Percentiles rank a stretch among this genome's conserved stretches.
Conservation (phyloP, 1,140 invertebrate genomes). For the Coptotermes formosanus region DNA sequence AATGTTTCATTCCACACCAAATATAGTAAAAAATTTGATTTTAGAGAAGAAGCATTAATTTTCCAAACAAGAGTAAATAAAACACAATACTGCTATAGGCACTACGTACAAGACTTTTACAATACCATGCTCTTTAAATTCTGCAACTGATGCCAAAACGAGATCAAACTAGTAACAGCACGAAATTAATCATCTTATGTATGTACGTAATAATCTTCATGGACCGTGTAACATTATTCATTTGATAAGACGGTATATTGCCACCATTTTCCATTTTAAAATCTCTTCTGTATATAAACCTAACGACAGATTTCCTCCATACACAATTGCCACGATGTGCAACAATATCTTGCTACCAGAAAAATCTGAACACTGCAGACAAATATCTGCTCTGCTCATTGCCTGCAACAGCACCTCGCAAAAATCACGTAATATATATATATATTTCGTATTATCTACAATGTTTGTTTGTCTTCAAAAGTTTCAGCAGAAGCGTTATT, state of each 20-base stretch:
- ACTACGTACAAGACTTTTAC: conserved; percentile 1
- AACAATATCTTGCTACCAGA: not conserved
- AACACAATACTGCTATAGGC: conserved; percentile 4
- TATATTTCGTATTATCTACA: conserved; percentile 27
- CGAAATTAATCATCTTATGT: not conserved
- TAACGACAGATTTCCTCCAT: not conserved
- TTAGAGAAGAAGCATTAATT: not conserved
- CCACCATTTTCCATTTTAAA: conserved; percentile 16
- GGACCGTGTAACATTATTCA: not conserved
- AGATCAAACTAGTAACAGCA: not conserved
- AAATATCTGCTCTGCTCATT: not conserved
- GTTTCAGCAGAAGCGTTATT: conserved; percentile 20
- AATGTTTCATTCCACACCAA: conserved; percentile 16
- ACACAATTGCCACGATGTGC: not conserved
- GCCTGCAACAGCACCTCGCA: conserved; percentile 25
- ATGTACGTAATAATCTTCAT: not conserved
- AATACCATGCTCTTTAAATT: not conserved
- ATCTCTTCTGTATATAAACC: not conserved
- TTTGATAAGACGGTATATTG: conserved; percentile 11
- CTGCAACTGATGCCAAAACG: not conserved
- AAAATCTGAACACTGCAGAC: conserved; percentile 12
- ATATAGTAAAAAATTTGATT: not conserved
- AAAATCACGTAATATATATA: conserved; percentile 28
- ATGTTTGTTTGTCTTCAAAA: conserved; percentile 17
- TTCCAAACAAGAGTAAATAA: not conserved